A percentile compares a stretch with the other conserved stretches of the same genome.
Evolutionary conservation across 2,113 vertebrate genomes (phyloP).

Genomic region (Cinclus cinclus): DNA sequence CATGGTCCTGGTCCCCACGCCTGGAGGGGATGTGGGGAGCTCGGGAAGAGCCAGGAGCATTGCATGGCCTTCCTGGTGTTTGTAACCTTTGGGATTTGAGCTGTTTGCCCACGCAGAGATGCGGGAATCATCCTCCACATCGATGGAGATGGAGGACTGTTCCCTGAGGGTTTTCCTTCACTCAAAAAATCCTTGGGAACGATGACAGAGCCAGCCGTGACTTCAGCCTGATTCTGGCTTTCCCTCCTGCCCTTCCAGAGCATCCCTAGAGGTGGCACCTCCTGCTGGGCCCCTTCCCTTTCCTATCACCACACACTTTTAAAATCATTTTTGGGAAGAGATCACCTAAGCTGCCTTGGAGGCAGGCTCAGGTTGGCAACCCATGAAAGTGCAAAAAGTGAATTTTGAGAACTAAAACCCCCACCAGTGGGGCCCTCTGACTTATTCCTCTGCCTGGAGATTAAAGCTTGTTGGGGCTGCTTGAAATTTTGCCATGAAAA

Average conservation of each 20-base stretch:
- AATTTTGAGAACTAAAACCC: background rate
- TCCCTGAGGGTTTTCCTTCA: background rate
- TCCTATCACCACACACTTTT: background rate
- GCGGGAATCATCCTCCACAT: background rate
- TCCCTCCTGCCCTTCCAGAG: background rate
- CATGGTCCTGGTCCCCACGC: fast-evolving
- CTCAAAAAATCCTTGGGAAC: background rate
- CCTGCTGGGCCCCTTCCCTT: background rate
- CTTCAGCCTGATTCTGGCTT: background rate
- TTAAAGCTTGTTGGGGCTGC: background rate
- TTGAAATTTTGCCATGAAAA: background rate
- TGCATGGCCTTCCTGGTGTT: fast-evolving
- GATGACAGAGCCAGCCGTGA: background rate
- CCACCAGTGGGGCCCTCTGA: background rate
- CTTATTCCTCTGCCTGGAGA: background rate
- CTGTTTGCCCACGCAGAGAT: background rate
- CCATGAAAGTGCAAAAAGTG: background rate
- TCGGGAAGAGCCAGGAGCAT: background rate
- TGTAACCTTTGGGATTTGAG: background rate
- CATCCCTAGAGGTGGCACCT: background rate
- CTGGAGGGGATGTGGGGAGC: background rate
- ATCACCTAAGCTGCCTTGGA: background rate
- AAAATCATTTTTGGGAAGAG: background rate
- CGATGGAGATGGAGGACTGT: fast-evolving
- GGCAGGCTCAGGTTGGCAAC: background rate